Conservation (phyloP, 2,888 invertebrate genomes). For the Aleiodes leptofemur region DNA sequence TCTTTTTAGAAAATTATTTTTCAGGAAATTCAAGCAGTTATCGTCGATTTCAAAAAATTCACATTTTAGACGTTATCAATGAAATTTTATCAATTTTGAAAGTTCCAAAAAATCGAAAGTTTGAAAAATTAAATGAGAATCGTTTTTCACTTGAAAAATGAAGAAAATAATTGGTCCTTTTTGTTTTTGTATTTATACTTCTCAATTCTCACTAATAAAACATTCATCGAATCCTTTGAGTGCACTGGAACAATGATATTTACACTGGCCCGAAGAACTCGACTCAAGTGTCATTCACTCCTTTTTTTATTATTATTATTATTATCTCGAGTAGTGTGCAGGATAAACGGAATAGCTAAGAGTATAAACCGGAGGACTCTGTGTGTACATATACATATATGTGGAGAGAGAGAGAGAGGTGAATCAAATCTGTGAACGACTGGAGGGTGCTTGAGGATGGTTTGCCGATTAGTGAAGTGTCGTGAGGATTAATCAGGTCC, state of each 20-base stretch:
- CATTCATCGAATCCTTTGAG: conserved; percentile 28
- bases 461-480: conserved; percentile 42
- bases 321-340: conserved; percentile 8
- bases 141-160: no score
- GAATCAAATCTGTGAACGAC: conserved; percentile 29
- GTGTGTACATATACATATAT: conserved; percentile 14
- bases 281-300: conserved; percentile 26
- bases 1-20: no score
- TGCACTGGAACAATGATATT: conserved; percentile 40
- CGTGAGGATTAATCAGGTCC: conserved; percentile 39
- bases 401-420: not conserved
- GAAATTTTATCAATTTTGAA: no score
- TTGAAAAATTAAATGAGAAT: no score
- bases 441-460: conserved; percentile 29
- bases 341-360: conserved; percentile 20
- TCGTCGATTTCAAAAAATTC: no score
- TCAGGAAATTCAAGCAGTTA: no score
- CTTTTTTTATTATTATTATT: conserved; percentile 1
- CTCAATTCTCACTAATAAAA: conserved; percentile 15
- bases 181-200: no score
- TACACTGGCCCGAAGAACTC: conserved; percentile 31
- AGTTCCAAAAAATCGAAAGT: no score
- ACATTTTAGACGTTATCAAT: no score
- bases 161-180: no score
- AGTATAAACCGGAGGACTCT: not conserved